phyloP scores from a whole-genome alignment of 1,140 invertebrate genomes.

The Maconellicoccus hirsutus region DNA sequence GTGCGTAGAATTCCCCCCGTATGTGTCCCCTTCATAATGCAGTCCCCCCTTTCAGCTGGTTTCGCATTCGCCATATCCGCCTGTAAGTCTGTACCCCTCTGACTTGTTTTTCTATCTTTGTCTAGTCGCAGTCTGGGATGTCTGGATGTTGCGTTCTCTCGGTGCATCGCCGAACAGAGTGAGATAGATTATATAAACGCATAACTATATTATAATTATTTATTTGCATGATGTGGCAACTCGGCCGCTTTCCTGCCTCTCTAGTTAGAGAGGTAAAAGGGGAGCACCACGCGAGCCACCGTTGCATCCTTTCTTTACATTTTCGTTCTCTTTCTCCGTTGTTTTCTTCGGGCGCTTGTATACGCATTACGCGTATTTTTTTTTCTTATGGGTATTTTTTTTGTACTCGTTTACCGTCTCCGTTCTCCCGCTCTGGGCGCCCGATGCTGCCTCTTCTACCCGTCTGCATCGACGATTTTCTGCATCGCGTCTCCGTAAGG shows the following conservation, averaged over 20 bases:
- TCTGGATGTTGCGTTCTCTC: not conserved
- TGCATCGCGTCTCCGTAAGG: not conserved
- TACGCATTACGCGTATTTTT: no score
- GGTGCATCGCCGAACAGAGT: not conserved
- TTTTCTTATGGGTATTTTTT: no score
- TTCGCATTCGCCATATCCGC: no score
- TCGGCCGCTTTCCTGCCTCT: not conserved
- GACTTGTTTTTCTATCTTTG: not conserved
- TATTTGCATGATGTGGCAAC: constrained; percentile 22
- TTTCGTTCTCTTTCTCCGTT: not conserved
- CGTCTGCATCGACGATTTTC: constrained; percentile 6
- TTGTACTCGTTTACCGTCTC: not conserved
- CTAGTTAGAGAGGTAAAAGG: no score
- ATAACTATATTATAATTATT: constrained; percentile 22
- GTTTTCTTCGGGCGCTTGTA: not conserved
- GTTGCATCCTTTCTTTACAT: not conserved
- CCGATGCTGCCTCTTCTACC: not conserved
- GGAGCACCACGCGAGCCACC: no score
- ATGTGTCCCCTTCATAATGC: no score
- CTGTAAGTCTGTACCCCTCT: not conserved
- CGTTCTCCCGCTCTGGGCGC: not conserved
- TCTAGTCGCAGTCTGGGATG: no score
- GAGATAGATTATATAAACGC: not conserved
- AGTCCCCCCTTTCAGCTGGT: no score
- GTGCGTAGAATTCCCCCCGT: not conserved